A percentile compares a stretch with the other conserved stretches of the same genome.
phyloP scores from a whole-genome alignment of 2,113 vertebrate genomes.

The Eulemur rufifrons region DNA sequence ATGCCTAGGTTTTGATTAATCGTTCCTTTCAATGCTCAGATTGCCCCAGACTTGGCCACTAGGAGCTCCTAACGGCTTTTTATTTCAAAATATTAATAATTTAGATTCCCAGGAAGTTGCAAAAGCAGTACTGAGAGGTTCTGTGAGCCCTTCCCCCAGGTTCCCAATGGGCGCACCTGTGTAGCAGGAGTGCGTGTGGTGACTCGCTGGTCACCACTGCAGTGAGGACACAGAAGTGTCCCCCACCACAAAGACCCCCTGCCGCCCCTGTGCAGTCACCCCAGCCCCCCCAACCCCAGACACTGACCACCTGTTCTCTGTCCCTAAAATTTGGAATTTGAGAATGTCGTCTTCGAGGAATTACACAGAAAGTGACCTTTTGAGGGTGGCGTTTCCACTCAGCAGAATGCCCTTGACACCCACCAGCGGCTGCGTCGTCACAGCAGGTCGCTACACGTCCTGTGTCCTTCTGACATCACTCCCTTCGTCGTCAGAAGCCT shows the following conservation, averaged over 20 bases:
- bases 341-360: not conserved
- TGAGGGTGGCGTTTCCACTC: not conserved
- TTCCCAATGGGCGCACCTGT: rapidly evolving
- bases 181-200: not conserved
- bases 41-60: too few relatives aligned
- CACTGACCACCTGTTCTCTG: rapidly evolving
- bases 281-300: not conserved
- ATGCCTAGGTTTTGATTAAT: not conserved
- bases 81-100: not conserved
- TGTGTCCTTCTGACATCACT: not conserved
- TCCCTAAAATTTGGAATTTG: not conserved
- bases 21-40: not conserved
- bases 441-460: not conserved
- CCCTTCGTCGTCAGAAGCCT: rapidly evolving
- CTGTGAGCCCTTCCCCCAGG: rapidly evolving
- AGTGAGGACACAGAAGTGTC: not conserved
- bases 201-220: not conserved
- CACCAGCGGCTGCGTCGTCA: not conserved
- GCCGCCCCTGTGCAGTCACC: not conserved
- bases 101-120: not conserved
- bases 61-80: not conserved
- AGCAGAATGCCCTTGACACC: not conserved
- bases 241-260: not conserved
- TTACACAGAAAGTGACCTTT: not conserved
- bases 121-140: too few relatives aligned